Conservation (phyloP, 2,888 invertebrate species). For the Trachelus tabidus region DNA sequence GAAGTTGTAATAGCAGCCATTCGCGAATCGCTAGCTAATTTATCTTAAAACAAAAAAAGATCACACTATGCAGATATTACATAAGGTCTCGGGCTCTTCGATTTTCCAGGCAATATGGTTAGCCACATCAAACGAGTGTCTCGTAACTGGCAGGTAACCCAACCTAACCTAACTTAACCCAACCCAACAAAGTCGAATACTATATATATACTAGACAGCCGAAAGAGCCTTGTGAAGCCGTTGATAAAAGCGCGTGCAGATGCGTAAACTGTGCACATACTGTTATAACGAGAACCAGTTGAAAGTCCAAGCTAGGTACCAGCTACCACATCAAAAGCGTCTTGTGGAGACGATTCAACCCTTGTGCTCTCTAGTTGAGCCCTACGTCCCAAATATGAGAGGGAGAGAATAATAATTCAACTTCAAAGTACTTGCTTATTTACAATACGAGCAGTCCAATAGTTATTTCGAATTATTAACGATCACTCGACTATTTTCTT, state of each 20-base stretch:
- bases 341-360: not conserved
- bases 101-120: conserved; percentile 43
- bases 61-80: not conserved
- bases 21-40: not conserved
- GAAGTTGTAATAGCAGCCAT: not conserved
- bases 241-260: not conserved
- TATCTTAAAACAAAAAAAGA: not conserved
- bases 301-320: not conserved
- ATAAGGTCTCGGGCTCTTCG: conserved; percentile 19
- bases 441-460: not conserved
- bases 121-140: conserved; percentile 47
- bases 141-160: conserved; percentile 14
- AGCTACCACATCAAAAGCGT: not conserved
- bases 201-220: not conserved
- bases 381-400: not conserved
- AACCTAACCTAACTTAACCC: not conserved
- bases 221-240: not conserved
- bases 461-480: not conserved
- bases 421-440: not conserved
- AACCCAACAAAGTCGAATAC: not conserved
- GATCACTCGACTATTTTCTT: too few relatives aligned
- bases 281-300: not conserved
- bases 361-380: not conserved
- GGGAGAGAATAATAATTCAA: not conserved
- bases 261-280: not conserved